These are phyloP conservation scores for Procambarus clarkii DNA, from an alignment of 1,140 invertebrate species.

Conservation along the genomic window DNA sequence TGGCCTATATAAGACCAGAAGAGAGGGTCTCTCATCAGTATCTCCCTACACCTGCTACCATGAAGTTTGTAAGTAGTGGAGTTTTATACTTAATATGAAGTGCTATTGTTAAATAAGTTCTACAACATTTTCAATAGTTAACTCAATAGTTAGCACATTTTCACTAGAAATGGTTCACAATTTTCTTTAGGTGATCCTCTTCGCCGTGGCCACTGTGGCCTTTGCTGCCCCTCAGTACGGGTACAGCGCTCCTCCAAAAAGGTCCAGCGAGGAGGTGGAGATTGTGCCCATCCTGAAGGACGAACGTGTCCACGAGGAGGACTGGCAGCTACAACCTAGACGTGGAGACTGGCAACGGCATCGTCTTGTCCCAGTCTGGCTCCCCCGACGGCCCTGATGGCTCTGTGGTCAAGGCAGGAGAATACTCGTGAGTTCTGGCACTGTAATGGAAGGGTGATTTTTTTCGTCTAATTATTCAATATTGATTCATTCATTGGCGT, in stretches of 20 bases:
- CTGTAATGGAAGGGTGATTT: no score
- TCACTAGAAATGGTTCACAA: not conserved
- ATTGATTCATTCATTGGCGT: no score
- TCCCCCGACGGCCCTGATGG: conserved; percentile 30
- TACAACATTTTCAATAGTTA: no score
- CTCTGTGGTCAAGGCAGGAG: no score
- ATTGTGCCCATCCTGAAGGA: not conserved
- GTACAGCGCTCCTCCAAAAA: not conserved
- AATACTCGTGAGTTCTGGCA: no score
- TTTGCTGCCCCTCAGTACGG: not conserved
- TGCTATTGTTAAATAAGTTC: no score
- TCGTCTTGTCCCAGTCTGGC: conserved; percentile 51
- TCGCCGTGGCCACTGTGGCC: not conserved
- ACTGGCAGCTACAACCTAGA: conserved; percentile 55
- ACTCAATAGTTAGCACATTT: not conserved
- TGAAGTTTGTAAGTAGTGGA: not conserved
- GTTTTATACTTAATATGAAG: no score
- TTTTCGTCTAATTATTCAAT: no score
- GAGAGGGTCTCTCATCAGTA: not conserved
- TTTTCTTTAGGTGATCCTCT: not conserved
- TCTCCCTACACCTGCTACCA: not conserved
- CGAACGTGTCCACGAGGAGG: not conserved
- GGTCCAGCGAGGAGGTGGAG: not conserved
- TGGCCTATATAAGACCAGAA: not conserved
- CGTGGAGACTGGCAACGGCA: conserved; percentile 62